Evolutionary conservation across 2,797 vertebrate genomes (phyloP).

Genomic region (Etheostoma perlongum): DNA sequence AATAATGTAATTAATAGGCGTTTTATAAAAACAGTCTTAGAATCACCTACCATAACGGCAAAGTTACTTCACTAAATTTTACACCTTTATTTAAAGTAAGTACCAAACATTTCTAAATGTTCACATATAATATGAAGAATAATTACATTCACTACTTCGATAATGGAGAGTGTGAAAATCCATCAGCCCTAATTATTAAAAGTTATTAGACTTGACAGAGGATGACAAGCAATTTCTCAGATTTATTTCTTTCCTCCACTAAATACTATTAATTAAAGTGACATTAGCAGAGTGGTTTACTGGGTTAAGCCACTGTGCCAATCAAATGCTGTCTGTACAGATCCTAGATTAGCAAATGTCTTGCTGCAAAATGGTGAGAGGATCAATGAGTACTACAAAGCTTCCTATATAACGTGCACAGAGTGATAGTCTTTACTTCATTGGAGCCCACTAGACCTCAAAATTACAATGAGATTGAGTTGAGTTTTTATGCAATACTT

Average conservation of each 20-base stretch:
- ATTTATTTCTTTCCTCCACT: constrained; percentile 97
- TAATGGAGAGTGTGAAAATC: constrained; percentile 99
- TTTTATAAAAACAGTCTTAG: constrained; percentile 22
- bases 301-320: constrained; percentile 95
- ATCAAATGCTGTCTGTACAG: constrained; percentile 93
- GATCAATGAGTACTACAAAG: constrained; percentile 82
- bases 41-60: constrained; percentile 29
- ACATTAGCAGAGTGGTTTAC: constrained; percentile 94
- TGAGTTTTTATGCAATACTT: not conserved
- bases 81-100: constrained; percentile 86
- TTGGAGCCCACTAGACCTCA: constrained; percentile 3
- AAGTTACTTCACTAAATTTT: constrained; percentile 44
- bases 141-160: constrained; percentile 99
- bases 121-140: constrained; percentile 99
- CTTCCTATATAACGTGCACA: not conserved
- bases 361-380: constrained; percentile 86
- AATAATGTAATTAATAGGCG: constrained; percentile 38
- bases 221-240: constrained; percentile 99
- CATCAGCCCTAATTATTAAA: constrained; percentile 99
- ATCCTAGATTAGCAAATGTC: constrained; percentile 92
- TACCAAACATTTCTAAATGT: constrained; percentile 94
- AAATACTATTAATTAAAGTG: constrained; percentile 99
- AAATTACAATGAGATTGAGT: constrained; percentile 28
- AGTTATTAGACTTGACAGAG: constrained; percentile 99
- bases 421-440: constrained; percentile 12